Percentiles rank a stretch among this genome's conserved stretches.
Conservation (phyloP, 53 echinoderm and acorn worm species). For the Crossaster papposus region DNA sequence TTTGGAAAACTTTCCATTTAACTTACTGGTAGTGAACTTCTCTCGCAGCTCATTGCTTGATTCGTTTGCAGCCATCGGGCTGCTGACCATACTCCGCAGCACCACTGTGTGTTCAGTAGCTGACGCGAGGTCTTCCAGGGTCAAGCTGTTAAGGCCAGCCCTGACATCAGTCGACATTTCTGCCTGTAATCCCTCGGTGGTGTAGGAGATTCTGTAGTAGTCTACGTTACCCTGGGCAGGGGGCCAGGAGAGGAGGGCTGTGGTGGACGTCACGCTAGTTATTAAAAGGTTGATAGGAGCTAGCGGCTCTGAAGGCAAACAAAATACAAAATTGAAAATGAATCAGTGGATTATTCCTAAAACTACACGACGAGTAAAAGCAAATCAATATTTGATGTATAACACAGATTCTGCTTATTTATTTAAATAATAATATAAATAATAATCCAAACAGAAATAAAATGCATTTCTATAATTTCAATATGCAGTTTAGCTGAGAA, state of each 20-base stretch:
- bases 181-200: slow-evolving; percentile 15
- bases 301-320: slow-evolving; percentile 44
- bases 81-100: slow-evolving; percentile 47
- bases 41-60: slow-evolving; percentile 3
- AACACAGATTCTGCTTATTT: too few species aligned
- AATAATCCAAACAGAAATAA: too few species aligned
- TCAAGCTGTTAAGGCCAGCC: not conserved
- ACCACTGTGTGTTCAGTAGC: slow-evolving; percentile 31
- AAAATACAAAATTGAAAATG: not conserved
- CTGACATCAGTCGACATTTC: not conserved
- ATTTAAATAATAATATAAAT: too few species aligned
- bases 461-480: too few species aligned
- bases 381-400: too few species aligned
- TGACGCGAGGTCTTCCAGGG: slow-evolving; percentile 27
- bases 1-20: not conserved
- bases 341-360: too few species aligned
- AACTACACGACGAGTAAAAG: too few species aligned
- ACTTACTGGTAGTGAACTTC: slow-evolving; percentile 46
- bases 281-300: slow-evolving; percentile 38
- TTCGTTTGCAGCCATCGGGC: not conserved
- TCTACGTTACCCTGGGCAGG: slow-evolving; percentile 50
- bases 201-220: slow-evolving; percentile 56
- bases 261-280: slow-evolving; percentile 18
- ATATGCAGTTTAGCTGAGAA: too few species aligned
- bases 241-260: slow-evolving; percentile 54